phyloP scores from a whole-genome alignment of 1,140 invertebrate genomes.

The Phymorhynchus buccinoides region DNA sequence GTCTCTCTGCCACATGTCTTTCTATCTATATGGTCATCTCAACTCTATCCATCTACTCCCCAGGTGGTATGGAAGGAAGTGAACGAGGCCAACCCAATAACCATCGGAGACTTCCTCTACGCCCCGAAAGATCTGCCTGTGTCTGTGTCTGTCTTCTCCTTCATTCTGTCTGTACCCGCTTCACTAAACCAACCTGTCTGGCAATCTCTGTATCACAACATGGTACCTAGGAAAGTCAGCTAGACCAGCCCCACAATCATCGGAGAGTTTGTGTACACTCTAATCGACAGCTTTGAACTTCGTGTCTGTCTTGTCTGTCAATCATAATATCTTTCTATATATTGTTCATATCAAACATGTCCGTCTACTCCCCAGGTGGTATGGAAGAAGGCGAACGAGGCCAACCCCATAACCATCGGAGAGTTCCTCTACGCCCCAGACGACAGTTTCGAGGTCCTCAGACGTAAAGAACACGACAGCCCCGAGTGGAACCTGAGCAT shows the following conservation, averaged over 20 bases:
- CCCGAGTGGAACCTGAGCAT: slow-evolving; percentile 55
- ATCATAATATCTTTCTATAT: no score
- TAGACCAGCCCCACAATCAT: no score
- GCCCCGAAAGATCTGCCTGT: no score
- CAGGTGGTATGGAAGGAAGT: slow-evolving; percentile 56
- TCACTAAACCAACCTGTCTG: not conserved
- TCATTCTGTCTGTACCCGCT: no score
- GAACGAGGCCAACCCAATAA: slow-evolving; percentile 44
- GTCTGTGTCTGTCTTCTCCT: no score
- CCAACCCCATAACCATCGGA: slow-evolving; percentile 50
- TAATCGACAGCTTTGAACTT: no score
- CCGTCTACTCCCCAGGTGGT: slow-evolving; percentile 47
- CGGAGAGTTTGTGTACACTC: no score
- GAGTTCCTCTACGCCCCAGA: slow-evolving; percentile 50
- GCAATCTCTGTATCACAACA: not conserved
- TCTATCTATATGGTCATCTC: no score
- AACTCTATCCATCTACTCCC: no score
- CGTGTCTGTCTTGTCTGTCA: no score
- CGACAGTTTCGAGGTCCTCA: slow-evolving; percentile 39
- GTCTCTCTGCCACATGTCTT: no score
- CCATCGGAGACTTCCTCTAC: slow-evolving; percentile 49
- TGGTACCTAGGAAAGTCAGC: no score
- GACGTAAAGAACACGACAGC: slow-evolving; percentile 33
- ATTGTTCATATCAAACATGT: not conserved
- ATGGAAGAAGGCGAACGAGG: slow-evolving; percentile 48